A percentile compares a stretch with the other conserved stretches of the same genome.
Evolutionary conservation across 2,888 invertebrate species (phyloP).

Genomic region (Atrina japonica): DNA sequence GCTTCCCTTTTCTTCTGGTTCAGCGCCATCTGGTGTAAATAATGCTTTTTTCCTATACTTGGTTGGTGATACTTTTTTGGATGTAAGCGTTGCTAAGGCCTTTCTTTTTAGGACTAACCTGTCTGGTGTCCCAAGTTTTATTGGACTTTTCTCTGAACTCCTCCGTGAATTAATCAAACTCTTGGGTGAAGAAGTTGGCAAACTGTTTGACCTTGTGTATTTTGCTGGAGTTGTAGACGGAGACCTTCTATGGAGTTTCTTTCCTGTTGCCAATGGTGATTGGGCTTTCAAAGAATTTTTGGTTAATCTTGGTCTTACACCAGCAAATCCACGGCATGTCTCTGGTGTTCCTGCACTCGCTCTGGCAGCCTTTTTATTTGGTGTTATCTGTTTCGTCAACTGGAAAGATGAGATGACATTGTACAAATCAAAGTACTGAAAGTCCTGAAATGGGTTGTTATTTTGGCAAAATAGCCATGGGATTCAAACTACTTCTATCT

Average conservation of each 20-base stretch:
- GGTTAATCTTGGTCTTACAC: conserved; percentile 57
- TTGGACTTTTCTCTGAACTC: conserved; percentile 2
- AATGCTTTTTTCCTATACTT: conserved; percentile 12
- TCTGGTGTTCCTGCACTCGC: conserved; percentile 76
- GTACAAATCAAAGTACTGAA: too few species aligned
- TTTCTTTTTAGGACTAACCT: conserved; percentile 54
- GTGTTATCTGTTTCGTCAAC: conserved; percentile 47
- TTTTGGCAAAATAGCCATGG: too few species aligned
- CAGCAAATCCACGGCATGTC: conserved; percentile 71
- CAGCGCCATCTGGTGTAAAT: background rate
- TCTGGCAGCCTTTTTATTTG: conserved; percentile 70
- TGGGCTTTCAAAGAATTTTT: conserved; percentile 49
- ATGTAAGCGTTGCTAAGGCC: conserved; percentile 58
- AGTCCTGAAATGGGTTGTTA: too few species aligned
- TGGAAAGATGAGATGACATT: too few species aligned
- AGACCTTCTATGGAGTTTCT: conserved; percentile 1
- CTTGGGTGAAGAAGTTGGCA: background rate
- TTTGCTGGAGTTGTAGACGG: conserved; percentile 34
- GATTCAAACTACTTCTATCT: too few species aligned
- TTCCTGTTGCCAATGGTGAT: conserved; percentile 42
- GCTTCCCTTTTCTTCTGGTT: background rate
- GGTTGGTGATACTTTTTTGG: conserved; percentile 29
- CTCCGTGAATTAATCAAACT: background rate
- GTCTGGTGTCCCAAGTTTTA: conserved; percentile 36
- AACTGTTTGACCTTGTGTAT: conserved; percentile 11